These are phyloP conservation scores for Acanthis flammea DNA, from an alignment of 2,797 vertebrate species.

Conservation along the genomic window DNA sequence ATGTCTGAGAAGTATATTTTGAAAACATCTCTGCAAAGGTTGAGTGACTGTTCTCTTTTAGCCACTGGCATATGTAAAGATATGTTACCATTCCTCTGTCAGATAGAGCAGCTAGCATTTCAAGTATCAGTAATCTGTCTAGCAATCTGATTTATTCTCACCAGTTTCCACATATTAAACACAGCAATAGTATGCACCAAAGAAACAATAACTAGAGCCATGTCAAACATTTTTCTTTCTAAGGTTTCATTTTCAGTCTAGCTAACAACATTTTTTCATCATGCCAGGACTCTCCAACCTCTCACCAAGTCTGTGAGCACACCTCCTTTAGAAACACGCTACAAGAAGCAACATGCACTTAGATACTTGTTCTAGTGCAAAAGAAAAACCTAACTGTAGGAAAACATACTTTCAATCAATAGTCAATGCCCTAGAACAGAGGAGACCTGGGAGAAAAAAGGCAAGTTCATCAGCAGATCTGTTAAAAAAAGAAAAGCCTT, in stretches of 20 bases:
- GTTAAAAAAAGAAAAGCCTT: not conserved
- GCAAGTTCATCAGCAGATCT: not conserved
- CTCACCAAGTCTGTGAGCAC: not conserved
- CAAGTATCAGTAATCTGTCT: not conserved
- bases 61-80: not conserved
- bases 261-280: not conserved
- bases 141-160: not conserved
- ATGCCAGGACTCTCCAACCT: not conserved
- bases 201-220: not conserved
- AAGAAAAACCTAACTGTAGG: not conserved
- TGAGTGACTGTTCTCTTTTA: not conserved
- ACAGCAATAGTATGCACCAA: not conserved
- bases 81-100: not conserved
- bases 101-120: not conserved
- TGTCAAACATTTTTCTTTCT: not conserved
- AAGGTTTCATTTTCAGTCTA: conserved; percentile 11
- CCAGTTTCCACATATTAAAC: not conserved
- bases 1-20: not conserved
- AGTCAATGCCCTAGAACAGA: not conserved
- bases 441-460: not conserved
- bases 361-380: not conserved
- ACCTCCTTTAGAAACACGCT: not conserved
- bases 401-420: not conserved
- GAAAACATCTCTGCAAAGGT: not conserved
- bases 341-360: not conserved